These are phyloP conservation scores for Triplophysa bombifrons DNA, from an alignment of 2,797 vertebrate species.

Conservation along the genomic window DNA sequence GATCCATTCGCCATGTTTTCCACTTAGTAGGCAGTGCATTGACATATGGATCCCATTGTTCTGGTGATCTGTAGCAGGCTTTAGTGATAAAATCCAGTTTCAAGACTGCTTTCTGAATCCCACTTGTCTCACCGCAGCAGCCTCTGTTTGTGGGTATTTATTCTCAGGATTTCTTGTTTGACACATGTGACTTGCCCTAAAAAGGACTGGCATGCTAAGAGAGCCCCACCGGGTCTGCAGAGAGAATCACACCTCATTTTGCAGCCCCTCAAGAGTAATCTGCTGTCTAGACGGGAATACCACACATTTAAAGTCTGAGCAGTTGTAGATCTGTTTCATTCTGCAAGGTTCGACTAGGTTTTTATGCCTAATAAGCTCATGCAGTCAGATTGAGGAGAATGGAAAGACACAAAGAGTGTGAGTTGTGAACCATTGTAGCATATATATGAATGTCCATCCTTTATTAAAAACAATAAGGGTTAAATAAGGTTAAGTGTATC, in stretches of 20 bases:
- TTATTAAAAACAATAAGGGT: constrained; percentile 16
- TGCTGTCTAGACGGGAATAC: constrained; percentile 80
- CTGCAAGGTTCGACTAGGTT: constrained; percentile 58
- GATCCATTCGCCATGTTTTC: constrained; percentile 22
- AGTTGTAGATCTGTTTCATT: constrained; percentile 76
- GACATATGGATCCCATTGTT: constrained; percentile 45
- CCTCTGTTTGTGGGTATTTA: constrained; percentile 63
- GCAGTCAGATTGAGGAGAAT: not conserved
- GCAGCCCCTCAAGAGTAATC: constrained; percentile 67
- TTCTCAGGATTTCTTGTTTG: constrained; percentile 70
- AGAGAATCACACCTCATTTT: constrained; percentile 67
- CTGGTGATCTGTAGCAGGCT: constrained; percentile 24
- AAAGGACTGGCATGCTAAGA: constrained; percentile 79
- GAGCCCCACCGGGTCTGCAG: constrained; percentile 67
- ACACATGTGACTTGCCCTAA: constrained; percentile 80
- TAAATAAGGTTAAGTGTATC: not conserved
- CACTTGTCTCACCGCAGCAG: not conserved
- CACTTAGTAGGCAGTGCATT: constrained; percentile 1
- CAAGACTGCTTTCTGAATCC: not conserved
- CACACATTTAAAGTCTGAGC: constrained; percentile 80
- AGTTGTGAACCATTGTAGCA: not conserved
- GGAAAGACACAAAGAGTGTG: too few relatives aligned
- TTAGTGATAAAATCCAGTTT: too few relatives aligned
- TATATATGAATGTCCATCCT: not conserved
- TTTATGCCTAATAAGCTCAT: constrained; percentile 71